Percentiles rank a stretch among this genome's conserved stretches.
These are phyloP conservation scores for Drosophila setosimentum DNA, from an alignment of 2,888 invertebrate genomes.

Conservation along the genomic window DNA sequence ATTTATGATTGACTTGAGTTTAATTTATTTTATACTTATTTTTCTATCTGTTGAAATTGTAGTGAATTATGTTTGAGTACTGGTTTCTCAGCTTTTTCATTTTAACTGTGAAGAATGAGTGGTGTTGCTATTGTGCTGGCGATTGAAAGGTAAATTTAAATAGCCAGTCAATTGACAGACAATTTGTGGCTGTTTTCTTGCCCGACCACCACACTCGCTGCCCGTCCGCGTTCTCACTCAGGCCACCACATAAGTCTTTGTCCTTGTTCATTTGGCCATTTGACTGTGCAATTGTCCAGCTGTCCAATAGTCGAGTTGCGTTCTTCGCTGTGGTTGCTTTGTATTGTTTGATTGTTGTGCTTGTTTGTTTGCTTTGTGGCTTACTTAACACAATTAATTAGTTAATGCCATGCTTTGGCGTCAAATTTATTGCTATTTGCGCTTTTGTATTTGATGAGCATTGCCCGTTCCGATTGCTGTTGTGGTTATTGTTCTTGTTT, in stretches of 20 bases:
- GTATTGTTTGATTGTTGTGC: conserved; percentile 29
- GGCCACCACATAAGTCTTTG: conserved; percentile 10
- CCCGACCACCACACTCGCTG: background rate
- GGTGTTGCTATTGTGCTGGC: conserved; percentile 3
- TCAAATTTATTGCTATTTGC: conserved; percentile 77
- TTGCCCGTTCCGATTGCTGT: conserved; percentile 29
- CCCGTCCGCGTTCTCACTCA: background rate
- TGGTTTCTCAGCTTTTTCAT: background rate
- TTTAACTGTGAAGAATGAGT: background rate
- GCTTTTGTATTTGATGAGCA: conserved; percentile 70
- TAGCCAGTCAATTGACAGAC: conserved; percentile 56
- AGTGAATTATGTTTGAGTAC: background rate
- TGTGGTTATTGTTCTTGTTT: conserved; percentile 35
- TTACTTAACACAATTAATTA: conserved; percentile 78
- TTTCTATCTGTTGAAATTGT: background rate
- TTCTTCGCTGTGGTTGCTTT: conserved; percentile 9
- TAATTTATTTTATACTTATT: background rate
- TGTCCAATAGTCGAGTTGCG: conserved; percentile 21
- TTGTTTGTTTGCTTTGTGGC: conserved; percentile 57
- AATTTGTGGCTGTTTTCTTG: conserved; percentile 41
- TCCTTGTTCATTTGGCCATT: conserved; percentile 26
- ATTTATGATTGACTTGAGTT: background rate
- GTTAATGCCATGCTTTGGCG: conserved; percentile 75
- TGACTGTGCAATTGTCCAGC: conserved; percentile 6
- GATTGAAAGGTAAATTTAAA: conserved; percentile 53